Conservation (phyloP, 2,888 invertebrate species). For the Sinotaia quadrata region DNA sequence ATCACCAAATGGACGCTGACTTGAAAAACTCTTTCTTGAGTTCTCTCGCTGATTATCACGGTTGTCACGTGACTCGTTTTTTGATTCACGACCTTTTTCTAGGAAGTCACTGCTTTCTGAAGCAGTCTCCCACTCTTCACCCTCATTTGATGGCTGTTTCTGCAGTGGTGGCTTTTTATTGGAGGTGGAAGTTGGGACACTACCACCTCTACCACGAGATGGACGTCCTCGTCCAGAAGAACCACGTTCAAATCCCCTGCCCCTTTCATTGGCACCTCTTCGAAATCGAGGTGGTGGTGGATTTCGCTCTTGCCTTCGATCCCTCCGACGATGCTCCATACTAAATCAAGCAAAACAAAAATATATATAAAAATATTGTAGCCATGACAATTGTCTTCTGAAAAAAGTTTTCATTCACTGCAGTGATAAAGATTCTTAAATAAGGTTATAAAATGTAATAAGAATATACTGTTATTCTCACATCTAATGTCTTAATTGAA, state of each 20-base stretch:
- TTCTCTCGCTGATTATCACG: conserved; percentile 38
- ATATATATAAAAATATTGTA: background rate
- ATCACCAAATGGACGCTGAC: conserved; percentile 70
- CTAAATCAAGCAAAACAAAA: conserved; percentile 19
- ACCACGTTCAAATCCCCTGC: conserved; percentile 64
- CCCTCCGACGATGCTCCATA: conserved; percentile 39
- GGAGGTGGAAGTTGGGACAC: conserved; percentile 44
- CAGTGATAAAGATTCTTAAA: too few species aligned
- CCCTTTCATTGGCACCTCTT: conserved; percentile 52
- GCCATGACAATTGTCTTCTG: too few species aligned
- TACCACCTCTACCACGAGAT: conserved; percentile 73
- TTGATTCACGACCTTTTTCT: conserved; percentile 59
- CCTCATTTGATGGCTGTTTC: conserved; percentile 72
- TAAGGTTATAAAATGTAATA: too few species aligned
- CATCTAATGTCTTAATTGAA: too few species aligned
- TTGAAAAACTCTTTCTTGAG: conserved; percentile 70
- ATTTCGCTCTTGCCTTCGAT: conserved; percentile 54
- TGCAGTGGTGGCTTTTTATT: conserved; percentile 62
- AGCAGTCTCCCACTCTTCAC: conserved; percentile 81
- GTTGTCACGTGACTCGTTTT: conserved; percentile 59
- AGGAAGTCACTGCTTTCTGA: conserved; percentile 83
- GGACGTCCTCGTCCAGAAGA: conserved; percentile 74
- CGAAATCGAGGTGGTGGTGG: conserved; percentile 60
- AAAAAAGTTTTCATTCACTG: too few species aligned
- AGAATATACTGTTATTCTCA: too few species aligned